A percentile compares a stretch with the other conserved stretches of the same genome.
Evolutionary conservation across 2,888 invertebrate genomes (phyloP).

Genomic region (Rotaria magnacalcarata): DNA sequence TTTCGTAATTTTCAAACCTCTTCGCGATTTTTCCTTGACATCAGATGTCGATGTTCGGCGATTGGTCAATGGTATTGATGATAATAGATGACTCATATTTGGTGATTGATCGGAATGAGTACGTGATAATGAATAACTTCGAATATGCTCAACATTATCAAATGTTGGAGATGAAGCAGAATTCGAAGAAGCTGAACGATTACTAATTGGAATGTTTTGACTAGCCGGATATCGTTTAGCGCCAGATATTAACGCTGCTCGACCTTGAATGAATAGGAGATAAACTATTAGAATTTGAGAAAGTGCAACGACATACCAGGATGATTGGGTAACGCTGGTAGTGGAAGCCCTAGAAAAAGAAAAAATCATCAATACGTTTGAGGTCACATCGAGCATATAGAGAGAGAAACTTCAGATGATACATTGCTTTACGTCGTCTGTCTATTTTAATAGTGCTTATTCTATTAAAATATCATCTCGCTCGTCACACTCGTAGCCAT

Average conservation of each 20-base stretch:
- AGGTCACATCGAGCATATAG: neutral
- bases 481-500: neutral
- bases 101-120: neutral
- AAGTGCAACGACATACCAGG: neutral
- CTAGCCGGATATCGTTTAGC: neutral
- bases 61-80: neutral
- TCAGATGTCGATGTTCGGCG: neutral
- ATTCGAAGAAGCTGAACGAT: neutral
- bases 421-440: neutral
- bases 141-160: neutral
- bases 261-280: neutral
- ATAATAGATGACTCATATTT: too few species aligned
- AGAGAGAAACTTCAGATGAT: neutral
- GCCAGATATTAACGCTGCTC: constrained; percentile 12
- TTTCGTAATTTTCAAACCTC: neutral
- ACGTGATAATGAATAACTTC: constrained; percentile 23
- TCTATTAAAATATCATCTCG: constrained; percentile 25
- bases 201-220: neutral
- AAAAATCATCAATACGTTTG: too few species aligned
- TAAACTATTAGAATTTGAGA: too few species aligned
- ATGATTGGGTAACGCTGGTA: neutral
- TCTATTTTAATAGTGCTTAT: neutral
- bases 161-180: neutral
- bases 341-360: neutral
- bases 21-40: neutral